Evolutionary conservation across 2,113 vertebrate genomes (phyloP).

Genomic region (Syngnathus typhle): DNA sequence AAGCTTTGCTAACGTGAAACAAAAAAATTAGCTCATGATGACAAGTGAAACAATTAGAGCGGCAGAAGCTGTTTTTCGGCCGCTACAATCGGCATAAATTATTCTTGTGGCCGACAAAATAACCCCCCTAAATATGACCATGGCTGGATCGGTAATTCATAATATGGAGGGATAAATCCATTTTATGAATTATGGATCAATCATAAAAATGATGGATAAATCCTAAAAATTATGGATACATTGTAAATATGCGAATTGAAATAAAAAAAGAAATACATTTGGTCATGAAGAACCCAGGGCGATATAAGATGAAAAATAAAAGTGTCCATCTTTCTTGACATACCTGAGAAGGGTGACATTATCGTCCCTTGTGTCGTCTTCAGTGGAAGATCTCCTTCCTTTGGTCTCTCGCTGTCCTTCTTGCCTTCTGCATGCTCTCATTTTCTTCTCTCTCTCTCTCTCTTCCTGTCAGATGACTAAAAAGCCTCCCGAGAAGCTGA

Average conservation of each 20-base stretch:
- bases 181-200: too few relatives aligned
- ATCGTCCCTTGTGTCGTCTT: conserved; percentile 7
- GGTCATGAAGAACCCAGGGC: too few relatives aligned
- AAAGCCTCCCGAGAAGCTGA: background rate
- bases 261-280: background rate
- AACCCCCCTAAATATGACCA: background rate
- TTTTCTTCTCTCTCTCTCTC: conserved; percentile 13
- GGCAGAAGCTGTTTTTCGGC: too few relatives aligned
- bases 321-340: background rate
- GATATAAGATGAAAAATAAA: background rate
- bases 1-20: background rate
- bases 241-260: background rate
- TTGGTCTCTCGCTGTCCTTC: conserved; percentile 7
- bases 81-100: background rate
- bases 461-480: conserved; percentile 3
- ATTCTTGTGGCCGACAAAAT: background rate
- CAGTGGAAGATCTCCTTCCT: conserved; percentile 11
- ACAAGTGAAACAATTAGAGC: too few relatives aligned
- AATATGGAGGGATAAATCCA: too few relatives aligned
- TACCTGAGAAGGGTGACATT: conserved; percentile 24
- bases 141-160: background rate
- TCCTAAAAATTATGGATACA: background rate
- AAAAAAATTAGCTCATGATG: background rate
- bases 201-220: too few relatives aligned
- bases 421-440: conserved; percentile 9